Evolutionary conservation across 2,797 vertebrate species (phyloP), one percentile per base, ranked within the genome.

Genomic region (Oreochromis grahami): DNA sequence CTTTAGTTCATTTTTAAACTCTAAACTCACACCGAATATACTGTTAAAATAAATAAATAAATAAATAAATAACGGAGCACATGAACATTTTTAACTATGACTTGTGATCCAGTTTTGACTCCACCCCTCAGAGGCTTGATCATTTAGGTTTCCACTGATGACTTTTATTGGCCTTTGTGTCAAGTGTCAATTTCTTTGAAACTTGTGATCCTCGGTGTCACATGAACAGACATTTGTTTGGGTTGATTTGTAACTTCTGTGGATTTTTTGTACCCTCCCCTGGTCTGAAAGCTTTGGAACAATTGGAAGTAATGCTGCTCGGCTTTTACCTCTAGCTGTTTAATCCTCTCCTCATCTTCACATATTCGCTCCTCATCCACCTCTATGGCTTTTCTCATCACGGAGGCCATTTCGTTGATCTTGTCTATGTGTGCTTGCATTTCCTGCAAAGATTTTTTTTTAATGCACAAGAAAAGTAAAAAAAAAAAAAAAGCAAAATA

Each of bases 351-450:
- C 86, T 98, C 97, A 10, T 99, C 99, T 89, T 97, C 97, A 92
- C 97, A 98, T 21, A 96, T 93, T 0, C 96, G 96, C 11, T 96
- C 98, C 53, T 99, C 98, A 13, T 99, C 98, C 38, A 99, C 96
- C 89, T 99, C 98, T 78, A 99, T 98, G 4, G 98, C 98, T 83
- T 97, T 98, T 86, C 96, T 97, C 98, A 99, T 99, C 12, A 99
- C 98, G 0, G 98, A 98, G 26, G 98, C 98, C 98, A 99, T 99
- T 92, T 99, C 98, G 5, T 97, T 97, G 56, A 99, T 99, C 91
- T 99, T 99, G 93, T 99, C 98, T 91, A 98, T 96, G 4, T 99
- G 98, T 6, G 96, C 97, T 85, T 98, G 98, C 91, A 99, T 95
- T 92, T 99, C 98, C 98, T 99, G 79, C 8, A 85, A 77, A 80